Base-by-base conservation (phyloP, 2,888 invertebrate species). In the Pseudoips prasinana region DNA sequence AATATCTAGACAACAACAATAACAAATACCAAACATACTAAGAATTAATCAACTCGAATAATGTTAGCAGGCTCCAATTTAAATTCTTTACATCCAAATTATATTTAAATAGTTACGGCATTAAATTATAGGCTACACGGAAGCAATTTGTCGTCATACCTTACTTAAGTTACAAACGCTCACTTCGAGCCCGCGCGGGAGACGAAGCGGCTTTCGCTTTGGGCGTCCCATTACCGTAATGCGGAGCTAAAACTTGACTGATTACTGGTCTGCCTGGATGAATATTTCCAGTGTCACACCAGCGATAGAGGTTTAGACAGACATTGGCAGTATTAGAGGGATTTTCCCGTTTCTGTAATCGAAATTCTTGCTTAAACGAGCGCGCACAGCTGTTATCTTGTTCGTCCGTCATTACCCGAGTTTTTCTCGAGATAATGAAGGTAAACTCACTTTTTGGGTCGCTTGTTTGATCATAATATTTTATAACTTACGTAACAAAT, bases 161-260 rank as follows among this genome's bases (percentile, higher is more conserved):
- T 58, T 43, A 39, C 32, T 49, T 36, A 33, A 39, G 39, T 46
- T 37, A 44, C 47, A 37, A 50, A 48, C 53, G 57, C 47, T 43
- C 26, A 27, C 43, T 48, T 42, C 23, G 41, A 37, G 44, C 51
- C 55, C 50, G 47, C 50, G 58, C 60, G 52, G 47, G 58, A 65
- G 71, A 78, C 74, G 74, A 74, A 78, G 72, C 68, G 58, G 53
- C 47, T 58, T 59, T 58, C 63, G 58, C 64, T 59, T 52, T 52
- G 58, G 62, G 60, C 60, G 66, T 58, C 68, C 73, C 75, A 82
- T 83, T 81, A 81, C 74, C 27, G 74, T 82, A 82, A 83, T 81
- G 73, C 63, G 70, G 58, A 71, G 78, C 77, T 80, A 73, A 77
- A 81, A 79, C 80, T 80, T 82, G 82, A 81, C 79, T 74, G 80